phyloP scores from a whole-genome alignment of 2,113 vertebrate genomes.

The Choloepus hoffmanni region DNA sequence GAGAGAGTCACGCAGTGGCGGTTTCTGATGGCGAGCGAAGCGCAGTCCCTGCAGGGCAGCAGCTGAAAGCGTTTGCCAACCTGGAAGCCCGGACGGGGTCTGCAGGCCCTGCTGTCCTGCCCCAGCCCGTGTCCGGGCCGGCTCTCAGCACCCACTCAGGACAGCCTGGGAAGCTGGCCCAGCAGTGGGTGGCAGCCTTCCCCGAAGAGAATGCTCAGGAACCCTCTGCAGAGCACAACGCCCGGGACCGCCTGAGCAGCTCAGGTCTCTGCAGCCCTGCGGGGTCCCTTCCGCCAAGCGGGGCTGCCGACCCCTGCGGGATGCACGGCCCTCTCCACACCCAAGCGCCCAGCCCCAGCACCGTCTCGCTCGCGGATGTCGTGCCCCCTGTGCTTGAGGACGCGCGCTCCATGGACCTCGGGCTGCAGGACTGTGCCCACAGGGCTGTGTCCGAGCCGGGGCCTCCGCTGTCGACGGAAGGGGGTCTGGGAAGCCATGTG shows the following conservation, averaged over 20 bases:
- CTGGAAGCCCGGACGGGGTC: neutral
- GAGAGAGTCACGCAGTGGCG: neutral
- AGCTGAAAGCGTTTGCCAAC: neutral
- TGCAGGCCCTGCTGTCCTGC: constrained; percentile 44
- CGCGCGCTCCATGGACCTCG: constrained; percentile 64
- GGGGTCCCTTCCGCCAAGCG: neutral
- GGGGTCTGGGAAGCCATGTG: neutral
- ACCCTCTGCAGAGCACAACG: neutral
- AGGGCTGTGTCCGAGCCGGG: neutral
- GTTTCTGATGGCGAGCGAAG: neutral
- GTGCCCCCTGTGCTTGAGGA: constrained; percentile 84
- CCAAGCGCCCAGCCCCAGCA: constrained; percentile 63
- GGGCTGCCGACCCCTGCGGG: rapidly evolving
- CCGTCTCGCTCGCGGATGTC: constrained; percentile 61
- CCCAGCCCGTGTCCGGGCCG: constrained; percentile 41
- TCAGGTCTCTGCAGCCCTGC: rapidly evolving
- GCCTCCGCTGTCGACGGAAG: neutral
- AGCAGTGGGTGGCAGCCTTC: neutral
- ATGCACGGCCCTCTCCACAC: neutral
- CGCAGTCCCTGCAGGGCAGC: rapidly evolving
- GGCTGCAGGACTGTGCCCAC: constrained; percentile 34
- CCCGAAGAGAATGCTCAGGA: constrained; percentile 69
- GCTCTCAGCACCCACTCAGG: constrained; percentile 41
- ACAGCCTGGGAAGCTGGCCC: rapidly evolving
- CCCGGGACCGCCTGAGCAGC: neutral